A percentile compares a stretch with the other conserved stretches of the same genome.
Evolutionary conservation across 1,140 invertebrate species (phyloP).

Genomic region (Drosophila bocqueti): DNA sequence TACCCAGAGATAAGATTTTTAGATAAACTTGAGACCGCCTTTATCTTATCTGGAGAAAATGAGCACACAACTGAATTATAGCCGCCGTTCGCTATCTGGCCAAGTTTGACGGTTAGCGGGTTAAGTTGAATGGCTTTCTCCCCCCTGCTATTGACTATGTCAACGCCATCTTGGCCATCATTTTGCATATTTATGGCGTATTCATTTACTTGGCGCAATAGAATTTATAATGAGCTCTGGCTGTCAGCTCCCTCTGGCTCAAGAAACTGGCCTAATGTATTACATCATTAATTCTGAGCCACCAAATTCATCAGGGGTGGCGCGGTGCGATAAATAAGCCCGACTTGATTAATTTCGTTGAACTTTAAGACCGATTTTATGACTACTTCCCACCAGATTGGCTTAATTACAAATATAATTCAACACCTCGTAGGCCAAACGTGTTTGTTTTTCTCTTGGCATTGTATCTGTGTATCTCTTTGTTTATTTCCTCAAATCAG

Average conservation of each 20-base stretch:
- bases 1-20: conserved; percentile 23
- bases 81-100: conserved; percentile 17
- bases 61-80: conserved; percentile 2
- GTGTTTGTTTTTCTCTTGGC: conserved; percentile 18
- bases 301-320: conserved; percentile 35
- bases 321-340: conserved; percentile 25
- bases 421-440: conserved; percentile 42
- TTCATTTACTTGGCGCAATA: conserved; percentile 48
- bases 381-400: conserved; percentile 37
- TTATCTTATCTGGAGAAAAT: conserved; percentile 36
- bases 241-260: conserved; percentile 20
- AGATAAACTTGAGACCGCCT: conserved; percentile 20
- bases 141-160: conserved; percentile 24
- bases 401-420: conserved; percentile 51
- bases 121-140: conserved; percentile 8
- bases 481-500: conserved; percentile 23
- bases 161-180: conserved; percentile 42
- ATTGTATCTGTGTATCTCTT: not conserved
- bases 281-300: conserved; percentile 52
- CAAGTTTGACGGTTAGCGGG: conserved; percentile 6
- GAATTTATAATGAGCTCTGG: conserved; percentile 40
- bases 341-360: conserved; percentile 45
- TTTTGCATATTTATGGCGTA: conserved; percentile 41
- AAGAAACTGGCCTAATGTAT: conserved; percentile 49
- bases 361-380: conserved; percentile 45